Evolutionary conservation across 2,113 vertebrate genomes (phyloP).

Genomic region (Thunnus maccoyii): DNA sequence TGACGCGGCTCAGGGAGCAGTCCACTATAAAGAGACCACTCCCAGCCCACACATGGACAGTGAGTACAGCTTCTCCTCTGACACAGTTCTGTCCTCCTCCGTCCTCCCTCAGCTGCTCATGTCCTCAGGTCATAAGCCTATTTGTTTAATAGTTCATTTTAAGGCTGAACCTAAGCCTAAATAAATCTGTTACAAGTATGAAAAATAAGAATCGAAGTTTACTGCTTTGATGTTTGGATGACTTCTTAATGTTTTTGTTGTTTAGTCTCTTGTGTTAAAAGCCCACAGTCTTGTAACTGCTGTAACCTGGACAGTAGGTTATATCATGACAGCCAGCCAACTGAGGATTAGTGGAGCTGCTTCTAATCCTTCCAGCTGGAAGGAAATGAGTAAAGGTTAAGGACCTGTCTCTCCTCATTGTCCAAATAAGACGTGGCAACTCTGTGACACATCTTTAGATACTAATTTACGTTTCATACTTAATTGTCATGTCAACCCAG

Average conservation of each 20-base stretch:
- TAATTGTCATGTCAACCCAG: not conserved
- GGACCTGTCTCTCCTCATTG: not conserved
- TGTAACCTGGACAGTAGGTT: conserved; percentile 13
- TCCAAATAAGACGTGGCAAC: conserved; percentile 6
- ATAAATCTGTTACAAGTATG: not conserved
- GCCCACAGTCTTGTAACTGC: not conserved
- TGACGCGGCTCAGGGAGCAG: conserved; percentile 56
- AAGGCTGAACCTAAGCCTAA: not conserved
- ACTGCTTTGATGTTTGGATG: not conserved
- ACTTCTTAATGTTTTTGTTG: not conserved
- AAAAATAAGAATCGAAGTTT: not conserved
- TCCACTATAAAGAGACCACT: conserved; percentile 88
- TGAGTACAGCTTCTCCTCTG: conserved; percentile 74
- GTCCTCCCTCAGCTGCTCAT: not conserved
- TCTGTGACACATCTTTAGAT: conserved; percentile 1
- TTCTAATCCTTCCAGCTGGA: conserved; percentile 19
- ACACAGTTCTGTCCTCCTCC: not conserved
- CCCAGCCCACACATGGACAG: conserved; percentile 86
- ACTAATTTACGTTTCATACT: not conserved
- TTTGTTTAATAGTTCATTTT: too few relatives aligned
- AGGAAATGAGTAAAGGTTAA: conserved; percentile 1
- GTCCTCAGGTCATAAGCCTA: not conserved
- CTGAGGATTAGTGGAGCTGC: conserved; percentile 11
- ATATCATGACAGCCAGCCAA: conserved; percentile 12
- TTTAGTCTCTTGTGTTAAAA: not conserved